A percentile compares a stretch with the other conserved stretches of the same genome.
Evolutionary conservation across 53 echinoderm and acorn worm genomes (phyloP).

Genomic region (Temnopleurus reevesii): DNA sequence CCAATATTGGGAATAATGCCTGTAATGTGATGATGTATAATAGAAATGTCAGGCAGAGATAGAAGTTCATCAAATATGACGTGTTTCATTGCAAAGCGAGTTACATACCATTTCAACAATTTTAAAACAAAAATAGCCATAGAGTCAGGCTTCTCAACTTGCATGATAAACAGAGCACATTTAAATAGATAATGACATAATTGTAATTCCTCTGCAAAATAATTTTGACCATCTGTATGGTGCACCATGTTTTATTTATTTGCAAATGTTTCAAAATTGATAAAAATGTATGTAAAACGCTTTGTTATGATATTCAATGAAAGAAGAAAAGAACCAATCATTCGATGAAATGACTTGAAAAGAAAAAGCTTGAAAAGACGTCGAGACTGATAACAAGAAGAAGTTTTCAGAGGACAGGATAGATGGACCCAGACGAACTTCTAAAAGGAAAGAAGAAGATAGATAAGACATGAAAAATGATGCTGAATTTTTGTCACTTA

Average conservation of each 20-base stretch:
- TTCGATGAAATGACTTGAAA: not conserved
- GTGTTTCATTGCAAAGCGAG: too few species aligned
- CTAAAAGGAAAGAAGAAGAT: slow-evolving; percentile 29
- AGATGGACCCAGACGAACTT: slow-evolving; percentile 2
- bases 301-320: slow-evolving; percentile 18
- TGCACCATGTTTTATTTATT: too few species aligned
- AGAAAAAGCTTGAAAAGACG: not conserved
- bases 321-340: slow-evolving; percentile 34
- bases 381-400: not conserved
- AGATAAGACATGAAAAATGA: slow-evolving; percentile 11
- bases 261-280: too few species aligned
- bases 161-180: too few species aligned
- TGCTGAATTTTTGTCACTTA: not conserved
- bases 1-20: slow-evolving; percentile 50
- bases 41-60: slow-evolving; percentile 40
- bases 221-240: too few species aligned
- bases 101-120: too few species aligned
- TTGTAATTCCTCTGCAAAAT: too few species aligned
- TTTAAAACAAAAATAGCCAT: too few species aligned
- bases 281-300: too few species aligned
- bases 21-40: slow-evolving; percentile 29
- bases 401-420: not conserved
- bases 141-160: too few species aligned
- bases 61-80: not conserved
- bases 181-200: too few species aligned